Evolutionary conservation across 2,113 vertebrate genomes (phyloP).

Genomic region (Pao palembangensis): DNA sequence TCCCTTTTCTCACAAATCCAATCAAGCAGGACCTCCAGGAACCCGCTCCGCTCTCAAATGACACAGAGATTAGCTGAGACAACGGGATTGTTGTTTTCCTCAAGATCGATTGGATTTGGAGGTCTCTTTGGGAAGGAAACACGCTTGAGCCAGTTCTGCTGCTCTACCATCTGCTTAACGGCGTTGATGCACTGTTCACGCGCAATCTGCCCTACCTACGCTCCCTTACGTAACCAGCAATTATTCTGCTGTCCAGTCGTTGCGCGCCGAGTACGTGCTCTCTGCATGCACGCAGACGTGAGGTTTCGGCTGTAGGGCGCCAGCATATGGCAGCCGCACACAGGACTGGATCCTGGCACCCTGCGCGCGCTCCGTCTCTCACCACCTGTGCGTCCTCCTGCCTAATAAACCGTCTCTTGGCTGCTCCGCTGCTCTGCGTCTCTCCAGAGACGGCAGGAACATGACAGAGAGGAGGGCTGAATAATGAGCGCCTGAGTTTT

Average conservation of each 20-base stretch:
- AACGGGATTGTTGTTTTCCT: conserved; percentile 23
- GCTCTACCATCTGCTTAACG: conserved; percentile 43
- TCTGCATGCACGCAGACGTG: background rate
- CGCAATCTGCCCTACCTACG: conserved; percentile 53
- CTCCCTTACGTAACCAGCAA: conserved; percentile 51
- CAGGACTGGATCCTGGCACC: conserved; percentile 17
- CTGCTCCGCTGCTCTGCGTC: conserved; percentile 3
- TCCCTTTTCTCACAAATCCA: conserved; percentile 34
- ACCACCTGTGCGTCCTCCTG: conserved; percentile 3
- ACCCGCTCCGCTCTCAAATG: conserved; percentile 19
- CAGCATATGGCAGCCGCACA: conserved; percentile 38
- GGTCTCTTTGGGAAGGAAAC: conserved; percentile 33
- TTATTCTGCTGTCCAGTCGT: conserved; percentile 35
- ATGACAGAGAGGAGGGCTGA: conserved; percentile 29
- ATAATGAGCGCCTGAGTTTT: conserved; percentile 43
- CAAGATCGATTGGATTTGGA: conserved; percentile 31
- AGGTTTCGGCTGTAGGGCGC: conserved; percentile 21
- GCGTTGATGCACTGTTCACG: conserved; percentile 22
- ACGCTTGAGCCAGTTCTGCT: conserved; percentile 19
- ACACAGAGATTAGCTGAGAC: conserved; percentile 19
- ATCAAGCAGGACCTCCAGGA: conserved; percentile 24
- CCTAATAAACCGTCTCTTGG: conserved; percentile 3
- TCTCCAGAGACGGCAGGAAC: conserved; percentile 13
- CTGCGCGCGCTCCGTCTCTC: conserved; percentile 8
- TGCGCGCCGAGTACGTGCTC: too few relatives aligned